Percentiles rank a stretch among this genome's conserved stretches.
These are phyloP conservation scores for Neoarius graeffei DNA, from an alignment of 2,113 vertebrate genomes.

Conservation along the genomic window DNA sequence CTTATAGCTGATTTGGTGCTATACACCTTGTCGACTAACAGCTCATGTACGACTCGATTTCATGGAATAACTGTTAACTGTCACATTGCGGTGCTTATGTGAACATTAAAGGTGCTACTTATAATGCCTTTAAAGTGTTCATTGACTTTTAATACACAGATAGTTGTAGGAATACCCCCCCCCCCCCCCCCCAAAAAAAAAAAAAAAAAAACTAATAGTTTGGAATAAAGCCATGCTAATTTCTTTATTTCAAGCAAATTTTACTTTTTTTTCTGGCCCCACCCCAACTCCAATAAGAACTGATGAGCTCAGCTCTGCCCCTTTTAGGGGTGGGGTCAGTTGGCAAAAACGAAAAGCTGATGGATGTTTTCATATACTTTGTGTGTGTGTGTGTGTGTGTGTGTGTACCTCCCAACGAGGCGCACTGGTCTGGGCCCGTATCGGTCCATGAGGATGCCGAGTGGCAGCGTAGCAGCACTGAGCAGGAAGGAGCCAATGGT, in stretches of 20 bases:
- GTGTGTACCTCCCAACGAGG: constrained; percentile 81
- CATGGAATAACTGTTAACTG: not conserved
- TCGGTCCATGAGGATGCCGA: constrained; percentile 88
- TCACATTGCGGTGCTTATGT: not conserved
- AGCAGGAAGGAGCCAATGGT: constrained; percentile 89
- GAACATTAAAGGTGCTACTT: not conserved
- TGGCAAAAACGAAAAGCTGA: not conserved
- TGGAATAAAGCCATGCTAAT: not conserved
- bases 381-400: not conserved
- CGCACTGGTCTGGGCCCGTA: constrained; percentile 84
- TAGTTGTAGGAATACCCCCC: too few relatives aligned
- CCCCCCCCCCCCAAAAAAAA: too few relatives aligned
- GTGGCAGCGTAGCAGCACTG: constrained; percentile 84
- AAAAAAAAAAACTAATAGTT: not conserved
- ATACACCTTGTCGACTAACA: too few relatives aligned
- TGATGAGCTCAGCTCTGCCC: not conserved
- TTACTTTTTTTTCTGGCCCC: not conserved
- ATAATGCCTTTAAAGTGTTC: not conserved
- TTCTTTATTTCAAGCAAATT: not conserved
- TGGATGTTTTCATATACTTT: not conserved
- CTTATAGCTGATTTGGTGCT: too few relatives aligned
- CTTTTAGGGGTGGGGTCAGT: not conserved
- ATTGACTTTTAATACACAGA: not conserved
- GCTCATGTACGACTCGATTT: too few relatives aligned
- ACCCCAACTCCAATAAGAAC: not conserved